Conservation (phyloP, 2,113 vertebrate genomes). For the Marmota flaviventris region DNA sequence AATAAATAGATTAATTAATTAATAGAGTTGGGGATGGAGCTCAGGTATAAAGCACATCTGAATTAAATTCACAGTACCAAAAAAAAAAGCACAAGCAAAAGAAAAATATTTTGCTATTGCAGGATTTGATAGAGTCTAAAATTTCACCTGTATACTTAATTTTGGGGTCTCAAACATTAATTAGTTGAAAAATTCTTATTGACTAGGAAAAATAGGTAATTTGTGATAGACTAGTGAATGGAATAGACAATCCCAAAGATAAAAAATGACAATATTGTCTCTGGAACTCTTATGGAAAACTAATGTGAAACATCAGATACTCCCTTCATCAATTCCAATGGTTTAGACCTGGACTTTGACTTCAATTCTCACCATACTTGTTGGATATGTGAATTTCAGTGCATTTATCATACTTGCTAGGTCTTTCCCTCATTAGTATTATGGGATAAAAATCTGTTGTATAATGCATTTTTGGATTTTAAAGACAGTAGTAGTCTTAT, state of each 20-base stretch:
- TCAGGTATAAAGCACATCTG: background rate
- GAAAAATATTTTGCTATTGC: background rate
- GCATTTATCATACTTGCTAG: background rate
- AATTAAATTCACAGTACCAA: background rate
- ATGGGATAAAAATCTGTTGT: background rate
- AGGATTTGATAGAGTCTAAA: background rate
- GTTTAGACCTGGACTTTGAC: background rate
- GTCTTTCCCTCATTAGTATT: background rate
- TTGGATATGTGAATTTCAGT: background rate
- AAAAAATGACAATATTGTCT: background rate
- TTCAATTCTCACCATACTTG: background rate
- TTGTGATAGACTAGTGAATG: background rate
- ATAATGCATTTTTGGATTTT: background rate
- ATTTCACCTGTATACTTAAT: background rate
- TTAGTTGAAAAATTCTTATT: background rate
- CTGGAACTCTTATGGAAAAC: background rate
- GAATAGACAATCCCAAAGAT: background rate
- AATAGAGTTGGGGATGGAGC: too few relatives aligned
- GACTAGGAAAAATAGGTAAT: background rate
- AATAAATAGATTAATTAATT: too few relatives aligned
- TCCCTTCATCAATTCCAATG: background rate
- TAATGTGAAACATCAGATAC: background rate
- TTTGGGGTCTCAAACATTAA: background rate
- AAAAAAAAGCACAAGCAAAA: background rate
- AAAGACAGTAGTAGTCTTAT: background rate